These are phyloP conservation scores for Copidosoma aretas DNA, from an alignment of 2,888 invertebrate genomes.

Conservation along the genomic window DNA sequence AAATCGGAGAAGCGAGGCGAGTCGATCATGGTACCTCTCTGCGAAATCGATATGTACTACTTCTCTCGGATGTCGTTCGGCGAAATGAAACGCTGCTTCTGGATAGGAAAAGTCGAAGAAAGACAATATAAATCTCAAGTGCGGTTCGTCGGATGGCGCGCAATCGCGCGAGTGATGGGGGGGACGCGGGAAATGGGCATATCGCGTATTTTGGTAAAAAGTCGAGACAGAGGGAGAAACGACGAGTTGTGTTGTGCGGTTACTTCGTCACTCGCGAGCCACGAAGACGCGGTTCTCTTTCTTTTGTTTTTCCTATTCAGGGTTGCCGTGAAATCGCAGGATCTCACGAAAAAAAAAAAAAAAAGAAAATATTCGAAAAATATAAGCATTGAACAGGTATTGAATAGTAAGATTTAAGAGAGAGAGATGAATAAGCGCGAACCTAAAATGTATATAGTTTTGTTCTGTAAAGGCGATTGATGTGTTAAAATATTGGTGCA, in stretches of 20 bases:
- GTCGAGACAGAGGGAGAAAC: background rate
- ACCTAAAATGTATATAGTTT: conserved; percentile 41
- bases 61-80: conserved; percentile 12
- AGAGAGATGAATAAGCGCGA: conserved; percentile 19
- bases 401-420: conserved; percentile 10
- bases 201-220: conserved; percentile 25
- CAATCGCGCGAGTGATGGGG: conserved; percentile 8
- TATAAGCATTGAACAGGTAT: conserved; percentile 24
- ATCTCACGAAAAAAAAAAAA: too few species aligned
- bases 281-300: background rate
- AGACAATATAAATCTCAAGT: background rate
- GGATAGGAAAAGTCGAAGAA: background rate
- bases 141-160: too few species aligned
- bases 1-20: conserved; percentile 2
- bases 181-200: background rate
- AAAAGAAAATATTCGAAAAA: conserved; percentile 9
- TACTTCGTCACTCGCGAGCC: conserved; percentile 20
- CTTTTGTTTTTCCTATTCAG: background rate
- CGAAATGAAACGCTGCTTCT: background rate
- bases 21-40: conserved; percentile 36
- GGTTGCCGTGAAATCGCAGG: background rate
- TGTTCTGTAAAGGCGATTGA: conserved; percentile 38
- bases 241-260: background rate
- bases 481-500: conserved; percentile 31
- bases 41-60: conserved; percentile 20